phyloP scores from a whole-genome alignment of 2,797 vertebrate genomes.

The Arnoldichthys spilopterus region DNA sequence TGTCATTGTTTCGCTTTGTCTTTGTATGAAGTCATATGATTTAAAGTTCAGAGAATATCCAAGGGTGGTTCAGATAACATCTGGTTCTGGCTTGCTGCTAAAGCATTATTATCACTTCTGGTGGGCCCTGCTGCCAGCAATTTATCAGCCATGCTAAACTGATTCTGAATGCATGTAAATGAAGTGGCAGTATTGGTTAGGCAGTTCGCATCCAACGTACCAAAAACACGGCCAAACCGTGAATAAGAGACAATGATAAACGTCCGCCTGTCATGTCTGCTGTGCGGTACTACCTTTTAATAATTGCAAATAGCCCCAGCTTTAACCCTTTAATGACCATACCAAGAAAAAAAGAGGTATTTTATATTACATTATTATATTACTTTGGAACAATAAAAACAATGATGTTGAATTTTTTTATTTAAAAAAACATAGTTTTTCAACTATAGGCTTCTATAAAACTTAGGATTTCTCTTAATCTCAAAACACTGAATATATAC shows the following conservation, averaged over 20 bases:
- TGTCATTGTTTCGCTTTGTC: conserved; percentile 17
- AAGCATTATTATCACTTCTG: not conserved
- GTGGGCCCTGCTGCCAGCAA: not conserved
- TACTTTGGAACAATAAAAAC: no score
- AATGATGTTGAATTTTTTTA: no score
- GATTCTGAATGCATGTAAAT: not conserved
- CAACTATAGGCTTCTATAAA: no score
- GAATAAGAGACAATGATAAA: not conserved
- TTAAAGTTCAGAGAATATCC: conserved; percentile 11
- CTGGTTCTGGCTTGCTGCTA: not conserved
- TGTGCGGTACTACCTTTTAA: not conserved
- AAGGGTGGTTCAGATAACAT: conserved; percentile 15
- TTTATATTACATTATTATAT: no score
- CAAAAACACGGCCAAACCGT: not conserved
- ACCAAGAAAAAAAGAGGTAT: no score
- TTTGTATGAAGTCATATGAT: conserved; percentile 9
- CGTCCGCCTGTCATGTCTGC: not conserved
- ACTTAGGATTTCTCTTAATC: no score
- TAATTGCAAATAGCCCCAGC: not conserved
- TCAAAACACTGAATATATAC: no score
- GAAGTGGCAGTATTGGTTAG: not conserved
- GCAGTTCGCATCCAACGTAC: not conserved
- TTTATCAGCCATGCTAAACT: not conserved
- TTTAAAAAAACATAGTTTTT: no score
- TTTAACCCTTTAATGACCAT: no score